These are phyloP conservation scores for Sphenodon punctatus DNA, from an alignment of 2,797 vertebrate genomes.

Conservation along the genomic window DNA sequence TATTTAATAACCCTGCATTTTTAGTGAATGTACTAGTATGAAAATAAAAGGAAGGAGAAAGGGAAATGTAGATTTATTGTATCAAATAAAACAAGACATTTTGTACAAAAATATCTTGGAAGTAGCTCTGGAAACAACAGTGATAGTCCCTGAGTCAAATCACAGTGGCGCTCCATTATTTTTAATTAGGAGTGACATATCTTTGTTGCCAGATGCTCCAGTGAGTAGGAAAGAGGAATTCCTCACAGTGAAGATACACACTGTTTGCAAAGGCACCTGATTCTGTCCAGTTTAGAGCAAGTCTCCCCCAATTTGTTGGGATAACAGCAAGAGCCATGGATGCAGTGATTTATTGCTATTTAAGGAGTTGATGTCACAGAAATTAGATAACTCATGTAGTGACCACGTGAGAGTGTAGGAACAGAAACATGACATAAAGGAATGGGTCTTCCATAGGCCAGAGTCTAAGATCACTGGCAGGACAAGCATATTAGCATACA, in stretches of 20 bases:
- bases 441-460: constrained; percentile 23
- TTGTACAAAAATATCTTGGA: background rate
- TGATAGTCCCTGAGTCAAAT: constrained; percentile 8
- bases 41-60: constrained; percentile 48
- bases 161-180: constrained; percentile 28
- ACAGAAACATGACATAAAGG: constrained; percentile 24
- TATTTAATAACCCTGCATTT: constrained; percentile 7
- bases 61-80: constrained; percentile 32
- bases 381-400: constrained; percentile 77
- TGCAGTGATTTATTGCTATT: constrained; percentile 65
- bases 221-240: constrained; percentile 33
- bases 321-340: constrained; percentile 59
- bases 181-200: constrained; percentile 43
- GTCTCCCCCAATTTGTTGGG: constrained; percentile 52
- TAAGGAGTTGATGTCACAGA: constrained; percentile 71
- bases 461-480: background rate
- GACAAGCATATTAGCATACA: background rate
- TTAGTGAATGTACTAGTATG: background rate
- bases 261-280: constrained; percentile 40
- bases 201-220: constrained; percentile 53
- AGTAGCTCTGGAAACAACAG: constrained; percentile 46
- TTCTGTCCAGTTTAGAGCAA: constrained; percentile 57
- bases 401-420: constrained; percentile 59
- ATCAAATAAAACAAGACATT: constrained; percentile 17
- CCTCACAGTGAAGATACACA: constrained; percentile 31